phyloP scores from a whole-genome alignment of 1,140 invertebrate species.

The Hylyphantes graminicola region DNA sequence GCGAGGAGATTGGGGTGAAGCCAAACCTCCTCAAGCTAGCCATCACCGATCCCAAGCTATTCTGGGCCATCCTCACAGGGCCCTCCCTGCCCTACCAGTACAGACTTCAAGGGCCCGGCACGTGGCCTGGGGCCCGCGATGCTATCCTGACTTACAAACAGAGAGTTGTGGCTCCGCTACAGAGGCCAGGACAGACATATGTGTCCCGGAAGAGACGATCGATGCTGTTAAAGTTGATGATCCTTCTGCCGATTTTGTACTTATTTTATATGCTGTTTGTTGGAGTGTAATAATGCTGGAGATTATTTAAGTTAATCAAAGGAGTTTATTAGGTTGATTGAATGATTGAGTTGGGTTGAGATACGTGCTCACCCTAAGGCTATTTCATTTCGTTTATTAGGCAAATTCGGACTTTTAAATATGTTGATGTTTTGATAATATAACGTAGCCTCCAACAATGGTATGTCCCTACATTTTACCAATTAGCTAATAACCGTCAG shows the following conservation, averaged over 20 bases:
- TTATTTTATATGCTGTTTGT: neutral
- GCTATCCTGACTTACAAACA: conserved; percentile 65
- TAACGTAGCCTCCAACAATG: too few species aligned
- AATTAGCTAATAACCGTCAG: too few species aligned
- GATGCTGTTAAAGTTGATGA: conserved; percentile 8
- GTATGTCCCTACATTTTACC: too few species aligned
- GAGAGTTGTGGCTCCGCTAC: conserved; percentile 61
- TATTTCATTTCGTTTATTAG: too few species aligned
- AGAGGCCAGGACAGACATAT: conserved; percentile 54
- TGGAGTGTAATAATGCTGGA: too few species aligned
- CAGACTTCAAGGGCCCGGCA: conserved; percentile 67
- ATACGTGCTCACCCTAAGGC: too few species aligned
- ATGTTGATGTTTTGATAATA: too few species aligned
- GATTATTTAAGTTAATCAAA: too few species aligned
- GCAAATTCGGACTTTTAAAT: too few species aligned
- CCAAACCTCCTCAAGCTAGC: conserved; percentile 66
- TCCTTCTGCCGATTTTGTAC: conserved; percentile 31
- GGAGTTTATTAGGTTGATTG: too few species aligned
- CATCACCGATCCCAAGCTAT: conserved; percentile 66
- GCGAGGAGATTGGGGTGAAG: conserved; percentile 65
- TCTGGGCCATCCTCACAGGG: conserved; percentile 65
- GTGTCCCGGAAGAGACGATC: neutral
- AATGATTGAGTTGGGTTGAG: too few species aligned
- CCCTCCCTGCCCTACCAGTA: conserved; percentile 69
- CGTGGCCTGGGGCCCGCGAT: conserved; percentile 67